Evolutionary conservation across 2,113 vertebrate genomes (phyloP), one percentile per base, ranked within the genome.

Genomic region (Paraplagusia blochii): DNA sequence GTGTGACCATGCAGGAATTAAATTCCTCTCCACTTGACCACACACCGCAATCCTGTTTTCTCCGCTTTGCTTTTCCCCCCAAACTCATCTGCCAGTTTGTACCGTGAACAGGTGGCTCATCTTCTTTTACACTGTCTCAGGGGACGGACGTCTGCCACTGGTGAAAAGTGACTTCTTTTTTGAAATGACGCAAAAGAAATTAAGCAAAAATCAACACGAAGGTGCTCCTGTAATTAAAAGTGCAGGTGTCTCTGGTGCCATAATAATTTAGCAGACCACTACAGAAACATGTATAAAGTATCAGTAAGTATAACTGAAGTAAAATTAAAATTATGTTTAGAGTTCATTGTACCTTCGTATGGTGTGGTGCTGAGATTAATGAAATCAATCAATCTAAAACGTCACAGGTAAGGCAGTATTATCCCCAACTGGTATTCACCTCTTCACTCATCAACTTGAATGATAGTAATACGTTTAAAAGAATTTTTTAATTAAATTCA

Each of bases 151-250:
- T 86, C 86, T 83, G 57, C 47, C 72, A 60, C 54, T 74, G 79
- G 78, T 64, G 11, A 73, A 83, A 79, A 87, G 79, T 88, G 85
- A 83, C 85, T 84, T 88, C 80, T 86, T 87, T 88, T 90, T 80
- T 87, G 73, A 74, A 80, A 76, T 53, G 78, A 76, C 58, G 70
- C 85, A 71, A 68, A 38, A 66, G 16, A 78, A 73, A 45, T 76
- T 58, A 65, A 55, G 19, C 48, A 57, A 49, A 4, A 53, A 44
- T 61, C 64, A 11, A 70, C 62, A 69, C 55, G 18, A 44, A 56
- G 46, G 59, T 15, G 62, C 39, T 17, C 40, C 49, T 36, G 46
- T 62, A 54, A 33, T 33, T 54, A 56, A 63, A 75, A 33, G 7
- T 38, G 33, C 48, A 59, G 49, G 68, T 12, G 11, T 56, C 38